These are phyloP conservation scores for Sebastes kiyomatsui DNA, from an alignment of 2,797 vertebrate genomes.

Conservation along the genomic window DNA sequence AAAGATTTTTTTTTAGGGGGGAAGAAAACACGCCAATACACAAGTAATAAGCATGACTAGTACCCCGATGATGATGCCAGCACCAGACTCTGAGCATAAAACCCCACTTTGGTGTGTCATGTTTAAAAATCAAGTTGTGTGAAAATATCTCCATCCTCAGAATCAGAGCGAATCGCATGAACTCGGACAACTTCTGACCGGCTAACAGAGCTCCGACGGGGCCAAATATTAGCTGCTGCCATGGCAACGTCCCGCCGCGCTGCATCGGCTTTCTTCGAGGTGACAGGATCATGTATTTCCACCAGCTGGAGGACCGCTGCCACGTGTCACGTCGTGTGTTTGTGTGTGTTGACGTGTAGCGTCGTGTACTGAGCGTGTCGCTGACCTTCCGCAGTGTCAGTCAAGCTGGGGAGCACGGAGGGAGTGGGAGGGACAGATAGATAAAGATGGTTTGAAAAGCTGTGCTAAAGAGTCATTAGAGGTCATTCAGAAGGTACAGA, in stretches of 20 bases:
- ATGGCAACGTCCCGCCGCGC: conserved; percentile 10
- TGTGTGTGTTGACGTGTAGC: conserved; percentile 24
- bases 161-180: not conserved
- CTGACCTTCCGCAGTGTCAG: conserved; percentile 53
- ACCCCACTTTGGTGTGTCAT: conserved; percentile 55
- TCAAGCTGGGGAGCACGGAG: conserved; percentile 46
- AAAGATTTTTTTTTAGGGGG: conserved; percentile 37
- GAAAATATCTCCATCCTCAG: conserved; percentile 13
- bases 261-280: conserved; percentile 16
- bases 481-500: not conserved
- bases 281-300: conserved; percentile 55
- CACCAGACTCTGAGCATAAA: conserved; percentile 30
- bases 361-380: conserved; percentile 30
- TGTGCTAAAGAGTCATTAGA: not conserved
- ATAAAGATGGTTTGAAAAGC: conserved; percentile 19
- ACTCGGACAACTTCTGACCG: conserved; percentile 24
- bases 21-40: conserved; percentile 56
- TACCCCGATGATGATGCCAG: conserved; percentile 39
- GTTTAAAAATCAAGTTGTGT: conserved; percentile 47
- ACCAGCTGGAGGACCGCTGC: conserved; percentile 39
- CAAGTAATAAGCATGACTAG: conserved; percentile 60
- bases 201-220: not conserved
- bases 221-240: conserved; percentile 40
- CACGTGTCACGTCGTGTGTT: conserved; percentile 27
- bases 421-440: conserved; percentile 5